Evolutionary conservation across 2,888 invertebrate species (phyloP).

Genomic region (Adelphocoris suturalis): DNA sequence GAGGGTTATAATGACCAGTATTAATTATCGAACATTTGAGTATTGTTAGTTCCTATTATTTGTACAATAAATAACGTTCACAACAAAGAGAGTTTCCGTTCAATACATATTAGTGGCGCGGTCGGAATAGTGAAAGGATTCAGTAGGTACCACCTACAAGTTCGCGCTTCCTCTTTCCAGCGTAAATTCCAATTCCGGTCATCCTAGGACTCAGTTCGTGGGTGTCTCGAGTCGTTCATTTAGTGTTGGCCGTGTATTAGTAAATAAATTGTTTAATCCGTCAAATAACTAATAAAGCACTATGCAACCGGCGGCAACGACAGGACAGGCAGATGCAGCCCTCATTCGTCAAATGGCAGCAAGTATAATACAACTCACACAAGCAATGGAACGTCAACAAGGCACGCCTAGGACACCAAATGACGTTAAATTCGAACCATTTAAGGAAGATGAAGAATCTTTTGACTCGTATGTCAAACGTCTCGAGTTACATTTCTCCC

Average conservation of each 20-base stretch:
- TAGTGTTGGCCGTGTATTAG: neutral
- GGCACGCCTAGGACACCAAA: neutral
- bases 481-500: constrained; percentile 27
- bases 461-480: constrained; percentile 16
- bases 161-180: too few relatives aligned
- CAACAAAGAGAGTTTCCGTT: too few relatives aligned
- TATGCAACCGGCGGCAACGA: neutral
- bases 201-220: neutral
- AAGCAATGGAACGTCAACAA: constrained; percentile 9
- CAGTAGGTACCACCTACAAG: too few relatives aligned
- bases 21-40: too few relatives aligned
- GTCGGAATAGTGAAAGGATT: too few relatives aligned
- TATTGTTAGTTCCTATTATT: too few relatives aligned
- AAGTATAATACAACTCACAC: neutral
- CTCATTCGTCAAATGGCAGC: neutral
- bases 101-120: too few relatives aligned
- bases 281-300: neutral
- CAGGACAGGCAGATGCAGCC: neutral
- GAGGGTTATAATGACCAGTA: too few relatives aligned
- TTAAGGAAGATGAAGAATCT: constrained; percentile 15
- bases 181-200: too few relatives aligned
- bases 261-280: neutral
- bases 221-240: neutral
- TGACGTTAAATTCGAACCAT: neutral
- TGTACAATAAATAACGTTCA: too few relatives aligned